These are phyloP conservation scores for Aix galericulata DNA, from an alignment of 2,113 vertebrate species.

Conservation along the genomic window DNA sequence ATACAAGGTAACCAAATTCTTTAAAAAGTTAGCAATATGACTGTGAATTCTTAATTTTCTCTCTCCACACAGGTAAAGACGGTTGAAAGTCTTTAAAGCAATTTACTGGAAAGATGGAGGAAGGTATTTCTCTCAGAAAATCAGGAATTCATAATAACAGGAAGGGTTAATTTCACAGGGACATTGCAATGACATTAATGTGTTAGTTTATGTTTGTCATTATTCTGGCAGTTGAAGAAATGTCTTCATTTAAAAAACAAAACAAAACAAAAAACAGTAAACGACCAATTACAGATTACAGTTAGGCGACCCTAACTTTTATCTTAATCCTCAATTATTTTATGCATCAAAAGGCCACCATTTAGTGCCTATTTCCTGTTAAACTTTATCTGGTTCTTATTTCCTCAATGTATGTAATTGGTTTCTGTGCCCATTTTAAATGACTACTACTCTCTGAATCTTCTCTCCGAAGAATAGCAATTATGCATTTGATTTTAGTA, in stretches of 20 bases:
- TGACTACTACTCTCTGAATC: conserved; percentile 34
- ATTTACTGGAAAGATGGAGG: neutral
- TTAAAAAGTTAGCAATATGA: neutral
- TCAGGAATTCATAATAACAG: neutral
- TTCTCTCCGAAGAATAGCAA: conserved; percentile 42
- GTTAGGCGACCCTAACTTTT: conserved; percentile 23
- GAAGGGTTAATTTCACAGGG: conserved; percentile 1
- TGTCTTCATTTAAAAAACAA: neutral
- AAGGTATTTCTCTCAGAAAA: neutral
- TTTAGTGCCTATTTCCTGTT: conserved; percentile 1
- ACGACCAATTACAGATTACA: conserved; percentile 66
- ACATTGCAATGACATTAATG: neutral
- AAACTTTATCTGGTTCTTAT: conserved; percentile 61
- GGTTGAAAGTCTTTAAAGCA: neutral
- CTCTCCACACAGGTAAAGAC: neutral
- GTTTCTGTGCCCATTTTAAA: conserved; percentile 54
- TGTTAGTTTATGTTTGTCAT: conserved; percentile 29
- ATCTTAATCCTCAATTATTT: conserved; percentile 56
- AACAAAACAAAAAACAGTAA: neutral
- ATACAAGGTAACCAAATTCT: neutral
- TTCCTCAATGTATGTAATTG: conserved; percentile 44
- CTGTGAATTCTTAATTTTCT: neutral
- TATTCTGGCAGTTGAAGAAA: conserved; percentile 17
- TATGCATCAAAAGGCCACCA: conserved; percentile 17
- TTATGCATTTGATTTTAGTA: conserved; percentile 56